Evolutionary conservation across 1,140 invertebrate genomes (phyloP), one percentile per base, ranked within the genome.

Genomic region (Hypothenemus hampei): DNA sequence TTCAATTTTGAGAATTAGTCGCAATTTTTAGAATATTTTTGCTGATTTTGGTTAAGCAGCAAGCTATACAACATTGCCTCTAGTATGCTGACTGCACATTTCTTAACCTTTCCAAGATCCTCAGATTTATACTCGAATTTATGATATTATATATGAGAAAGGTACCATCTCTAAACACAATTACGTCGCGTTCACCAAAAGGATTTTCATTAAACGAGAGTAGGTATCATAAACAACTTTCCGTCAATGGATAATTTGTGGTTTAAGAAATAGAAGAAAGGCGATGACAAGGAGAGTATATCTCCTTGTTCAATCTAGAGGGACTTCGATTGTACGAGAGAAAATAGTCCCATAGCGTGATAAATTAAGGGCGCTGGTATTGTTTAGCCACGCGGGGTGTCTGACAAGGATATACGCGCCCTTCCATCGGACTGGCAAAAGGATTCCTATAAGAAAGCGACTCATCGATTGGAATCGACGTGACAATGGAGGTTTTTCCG

Each of bases 321-420:
- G 22, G 47, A 29, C 33, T 35, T 46, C 40, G 51, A 53, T 45
- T 45, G 51, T 45, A 41, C 23, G 40, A 35, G 22, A 53, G 51
- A 33, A 53, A 53, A 53, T 45, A 53, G 51, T 53, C 51, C 51
- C 51, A 39, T 13, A 36, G 51, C 29, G 51, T 53, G 51, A 53
- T 53, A 53, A 53, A 53, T 53, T 53, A 53, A 53, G 51, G 51
- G 51, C 26, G 51, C 23, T 29, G 41, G 36, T 22, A 53, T 53
- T 53, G 51, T 53, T 53, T 53, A 23, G 51, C 51, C 40, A 37
- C 40, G 45, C 41, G 51, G 51, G 51, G 43, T 26, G 51, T 13
- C 51, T 53, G 51, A 53, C 51, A 53, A 53, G 51, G 51, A 53
- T 45, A 53, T 53, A 53, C 51, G 51, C 51, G 51, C 51, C 51